A percentile compares a stretch with the other conserved stretches of the same genome.
phyloP scores from a whole-genome alignment of 2,888 invertebrate species.

The Gandaritis pyraliata region DNA sequence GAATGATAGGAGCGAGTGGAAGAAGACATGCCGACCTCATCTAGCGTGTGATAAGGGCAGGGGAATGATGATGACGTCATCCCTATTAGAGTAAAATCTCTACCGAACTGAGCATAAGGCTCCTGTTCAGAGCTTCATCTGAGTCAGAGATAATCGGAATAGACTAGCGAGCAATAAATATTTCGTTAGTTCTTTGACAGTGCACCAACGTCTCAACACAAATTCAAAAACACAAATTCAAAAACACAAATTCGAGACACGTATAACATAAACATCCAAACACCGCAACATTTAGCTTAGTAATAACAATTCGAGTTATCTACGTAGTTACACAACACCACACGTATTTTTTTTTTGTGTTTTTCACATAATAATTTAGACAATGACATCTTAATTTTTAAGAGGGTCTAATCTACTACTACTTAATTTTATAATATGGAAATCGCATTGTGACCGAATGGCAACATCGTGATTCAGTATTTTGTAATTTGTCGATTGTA shows the following conservation, averaged over 20 bases:
- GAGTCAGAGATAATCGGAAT: too few relatives aligned
- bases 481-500: neutral
- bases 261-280: constrained; percentile 20
- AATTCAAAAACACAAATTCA: constrained; percentile 16
- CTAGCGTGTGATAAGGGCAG: too few relatives aligned
- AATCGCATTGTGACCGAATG: constrained; percentile 7
- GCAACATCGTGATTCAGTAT: neutral
- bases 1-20: too few relatives aligned
- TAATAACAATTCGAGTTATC: constrained; percentile 38
- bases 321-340: constrained; percentile 26
- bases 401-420: constrained; percentile 16
- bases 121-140: too few relatives aligned
- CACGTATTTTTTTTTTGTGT: constrained; percentile 29
- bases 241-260: constrained; percentile 31
- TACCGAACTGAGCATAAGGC: too few relatives aligned
- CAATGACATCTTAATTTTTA: constrained; percentile 14
- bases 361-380: constrained; percentile 27
- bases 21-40: too few relatives aligned
- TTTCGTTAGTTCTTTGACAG: constrained; percentile 15
- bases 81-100: too few relatives aligned
- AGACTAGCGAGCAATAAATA: too few relatives aligned
- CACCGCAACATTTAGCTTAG: constrained; percentile 23
- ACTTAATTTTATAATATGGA: constrained; percentile 13
- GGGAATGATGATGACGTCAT: too few relatives aligned
- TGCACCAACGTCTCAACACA: constrained; percentile 11